Evolutionary conservation across 2,888 invertebrate species (phyloP), one percentile per base, ranked within the genome.

Genomic region (Girardia tigrina): DNA sequence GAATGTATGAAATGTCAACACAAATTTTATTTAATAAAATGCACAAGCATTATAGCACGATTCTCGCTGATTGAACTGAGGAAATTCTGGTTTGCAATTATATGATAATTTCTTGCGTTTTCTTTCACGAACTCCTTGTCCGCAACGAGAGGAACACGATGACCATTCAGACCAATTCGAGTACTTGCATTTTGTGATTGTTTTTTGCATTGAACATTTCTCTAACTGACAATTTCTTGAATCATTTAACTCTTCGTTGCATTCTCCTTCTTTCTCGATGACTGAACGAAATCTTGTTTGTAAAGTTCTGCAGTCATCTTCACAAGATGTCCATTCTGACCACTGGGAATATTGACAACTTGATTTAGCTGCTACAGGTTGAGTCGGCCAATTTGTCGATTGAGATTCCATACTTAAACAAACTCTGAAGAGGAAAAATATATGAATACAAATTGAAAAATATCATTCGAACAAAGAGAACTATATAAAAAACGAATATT

Each of bases 251-350:
- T n/a, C 23, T n/a, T 56, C 56, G n/a, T n/a, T 56, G n/a, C 56
- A 56, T 2, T 56, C 56, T 6, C 23, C 56, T 20, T 16, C 23
- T 16, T 56, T 56, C 23, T 56, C 56, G 2, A 56, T 56, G 4
- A 56, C 6, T 12, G 23, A 56, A 20, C 56, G 4, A 56, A 56
- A 12, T 56, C 56, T 56, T 56, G 56, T 56, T 56, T 56, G 56
- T 56, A 2, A n/a, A 56, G n/a, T 56, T 56, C 23, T n/a, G 36
- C 73, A 72, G 73, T 28, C 36, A 12, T 29, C 36, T 23, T 6
- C 16, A 29, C 73, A 72, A 36, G 73, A 26, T 16, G 23, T 72
- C 73, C 73, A 72, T 14, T 29, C 29, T 23, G 73, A 72, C 73
- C 73, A 72, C 2, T 4, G 14, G 29, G 28, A 29, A 29, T 72